Percentiles rank a stretch among this genome's conserved stretches.
Conservation (phyloP, 2,888 invertebrate genomes). For the Aquatica leii region DNA sequence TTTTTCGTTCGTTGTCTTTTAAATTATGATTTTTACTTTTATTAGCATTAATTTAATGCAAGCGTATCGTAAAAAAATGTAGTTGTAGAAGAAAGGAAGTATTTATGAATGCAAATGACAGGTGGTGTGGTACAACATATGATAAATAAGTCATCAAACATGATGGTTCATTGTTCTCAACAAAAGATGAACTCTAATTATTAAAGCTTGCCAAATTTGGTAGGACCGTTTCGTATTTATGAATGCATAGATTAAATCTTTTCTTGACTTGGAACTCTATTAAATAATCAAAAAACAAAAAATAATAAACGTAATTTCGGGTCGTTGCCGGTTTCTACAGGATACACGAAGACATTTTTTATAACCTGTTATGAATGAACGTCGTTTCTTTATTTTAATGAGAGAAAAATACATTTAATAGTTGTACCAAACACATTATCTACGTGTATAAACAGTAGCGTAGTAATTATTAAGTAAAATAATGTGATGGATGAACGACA, state of each 20-base stretch:
- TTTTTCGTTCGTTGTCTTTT: no score
- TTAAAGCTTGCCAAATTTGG: conserved; percentile 24
- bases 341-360: conserved; percentile 51
- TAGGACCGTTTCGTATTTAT: conserved; percentile 10
- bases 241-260: conserved; percentile 16
- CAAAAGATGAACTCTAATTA: conserved; percentile 12
- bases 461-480: conserved; percentile 14
- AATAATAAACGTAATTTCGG: conserved; percentile 46
- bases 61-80: background rate
- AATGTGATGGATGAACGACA: conserved; percentile 15
- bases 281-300: conserved; percentile 13
- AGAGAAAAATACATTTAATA: conserved; percentile 47
- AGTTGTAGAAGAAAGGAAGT: background rate
- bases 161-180: conserved; percentile 22
- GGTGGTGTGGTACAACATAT: conserved; percentile 14
- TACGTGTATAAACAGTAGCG: conserved; percentile 7
- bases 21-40: no score
- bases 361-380: conserved; percentile 48
- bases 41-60: conserved; percentile 5
- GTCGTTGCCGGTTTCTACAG: conserved; percentile 49
- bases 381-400: conserved; percentile 54
- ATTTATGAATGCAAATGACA: conserved; percentile 10
- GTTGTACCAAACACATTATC: conserved; percentile 46
- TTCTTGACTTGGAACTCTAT: conserved; percentile 23
- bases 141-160: conserved; percentile 14